A percentile compares a stretch with the other conserved stretches of the same genome.
phyloP scores from a whole-genome alignment of 2,797 vertebrate species.

The Gymnothorax javanicus region DNA sequence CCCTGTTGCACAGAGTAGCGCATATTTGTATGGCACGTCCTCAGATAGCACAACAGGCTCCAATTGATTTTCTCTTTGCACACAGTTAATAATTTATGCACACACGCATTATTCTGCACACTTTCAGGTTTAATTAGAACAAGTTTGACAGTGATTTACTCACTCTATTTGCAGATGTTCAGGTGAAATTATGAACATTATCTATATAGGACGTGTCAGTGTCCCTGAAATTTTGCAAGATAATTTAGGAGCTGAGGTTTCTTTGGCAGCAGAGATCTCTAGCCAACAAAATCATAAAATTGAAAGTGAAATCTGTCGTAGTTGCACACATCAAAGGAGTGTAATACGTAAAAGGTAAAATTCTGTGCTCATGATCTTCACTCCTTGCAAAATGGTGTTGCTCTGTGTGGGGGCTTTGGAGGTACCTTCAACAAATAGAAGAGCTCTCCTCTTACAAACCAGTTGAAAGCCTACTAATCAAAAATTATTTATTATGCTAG shows the following conservation, averaged over 20 bases:
- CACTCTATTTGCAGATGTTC: slow-evolving; percentile 1
- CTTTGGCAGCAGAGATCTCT: neutral
- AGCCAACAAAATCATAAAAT: slow-evolving; percentile 4
- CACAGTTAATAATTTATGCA: slow-evolving; percentile 28
- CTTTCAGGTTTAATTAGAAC: slow-evolving; percentile 31
- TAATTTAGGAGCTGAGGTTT: neutral
- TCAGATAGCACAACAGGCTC: slow-evolving; percentile 7
- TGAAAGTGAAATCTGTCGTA: neutral
- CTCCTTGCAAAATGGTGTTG: neutral
- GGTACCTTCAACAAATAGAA: neutral
- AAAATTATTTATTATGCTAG: too few species aligned
- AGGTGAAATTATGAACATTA: neutral
- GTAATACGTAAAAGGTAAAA: slow-evolving; percentile 12
- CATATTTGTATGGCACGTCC: neutral
- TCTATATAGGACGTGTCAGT: neutral
- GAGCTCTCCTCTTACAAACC: neutral
- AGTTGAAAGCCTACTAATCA: too few species aligned
- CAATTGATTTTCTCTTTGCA: slow-evolving; percentile 23
- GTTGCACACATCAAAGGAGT: neutral
- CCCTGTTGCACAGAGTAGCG: neutral
- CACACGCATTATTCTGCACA: slow-evolving; percentile 16
- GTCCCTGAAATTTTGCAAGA: neutral
- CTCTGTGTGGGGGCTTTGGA: neutral
- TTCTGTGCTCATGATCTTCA: neutral
- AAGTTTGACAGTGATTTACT: slow-evolving; percentile 1